Base-by-base conservation (phyloP, 2,888 invertebrate species). In the Maniola hyperantus region DNA sequence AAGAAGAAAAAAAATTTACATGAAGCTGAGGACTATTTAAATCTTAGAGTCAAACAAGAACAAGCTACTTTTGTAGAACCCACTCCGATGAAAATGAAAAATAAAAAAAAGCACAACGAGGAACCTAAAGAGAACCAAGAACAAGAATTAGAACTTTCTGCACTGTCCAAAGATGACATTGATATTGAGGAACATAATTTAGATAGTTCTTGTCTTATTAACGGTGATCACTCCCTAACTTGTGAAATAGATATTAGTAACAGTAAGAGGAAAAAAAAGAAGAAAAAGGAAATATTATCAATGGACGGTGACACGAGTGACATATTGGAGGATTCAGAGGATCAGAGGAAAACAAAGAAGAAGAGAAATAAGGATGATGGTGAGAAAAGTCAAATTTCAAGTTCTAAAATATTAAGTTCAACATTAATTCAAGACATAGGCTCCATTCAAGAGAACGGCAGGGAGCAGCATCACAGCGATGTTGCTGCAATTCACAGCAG, bases 31-130 rank as follows among this genome's bases (percentile, higher is more conserved):
- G 76, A 75, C 46, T 82, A 77, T 70, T 72, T 85, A 13, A 73
- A 84, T 64, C 67, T 78, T 34, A 76, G 76, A 72, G 83, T 88
- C 0, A 85, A 88, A 68, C 74, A 83, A 70, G 88, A 88, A 65
- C 75, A 82, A 68, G 83, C 83, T 73, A 68, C 79, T 62, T 65
- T 65, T 6, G 67, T 67, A 50, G 71, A 74, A 11, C 51, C 71
- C n/a, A 66, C 72, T 20, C 46, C 64, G 39, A 71, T 64, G 59
- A 78, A 70, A 57, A 42, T 57, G 7, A 73, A 78, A 69, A 76
- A 77, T 66, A 74, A 74, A 64, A 75, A 76, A 65, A 73, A 72
- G 67, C 65, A 60, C 36, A 70, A 70, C 70, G 64, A 58, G 42
- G 44, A 70, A 51, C 8, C 10, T 39, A 51, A 70, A 66, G 60